Base-by-base conservation (phyloP, 2,888 invertebrate species). In the Deilephila porcellus region DNA sequence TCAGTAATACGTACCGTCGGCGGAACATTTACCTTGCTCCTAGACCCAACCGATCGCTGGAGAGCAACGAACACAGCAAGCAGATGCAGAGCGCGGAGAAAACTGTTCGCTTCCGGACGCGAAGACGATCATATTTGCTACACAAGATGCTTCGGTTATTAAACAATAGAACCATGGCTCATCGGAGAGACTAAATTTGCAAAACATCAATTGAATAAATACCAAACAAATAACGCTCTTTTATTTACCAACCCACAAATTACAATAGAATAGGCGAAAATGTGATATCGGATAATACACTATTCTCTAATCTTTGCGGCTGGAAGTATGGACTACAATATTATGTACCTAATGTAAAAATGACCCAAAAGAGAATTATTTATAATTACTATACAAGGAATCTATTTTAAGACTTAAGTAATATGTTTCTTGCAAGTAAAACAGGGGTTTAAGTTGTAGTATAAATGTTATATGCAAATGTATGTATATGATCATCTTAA, bases 101-200 rank as follows among this genome's bases (percentile, higher is more conserved):
- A 77, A 71, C 79, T 4, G 78, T 77, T 3, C 80, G 88, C 7
- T 89, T 88, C 72, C 82, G 88, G 56, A 83, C 84, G 1, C 82
- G 87, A 20, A 84, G 86, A 74, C 82, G 85, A 74, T 85, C 87
- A 0, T 86, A 87, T 75, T 74, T 88, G 3, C 78, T 91, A n/a
- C 84, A 86, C 64, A 87, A 84, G 77, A 85, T 91, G 79, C 86
- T 90, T 60, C 83, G 84, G 67, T 76, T 90, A 64, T 79, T 91
- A n/a, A 90, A 90, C 74, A 86, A 63, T 29, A 73, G 73, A 53
- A 56, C 60, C n/a, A 17, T n/a, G 53, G 53, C n/a, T 11, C 19
- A 62, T 17, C 60, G 71, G 20, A 60, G 34, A 63, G 32, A 63
- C 63, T 56, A 84, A 77, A 88, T 87, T 79, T 79, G 85, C 71